A percentile compares a stretch with the other conserved stretches of the same genome.
These are phyloP conservation scores for Sialis fuliginosa DNA, from an alignment of 2,888 invertebrate species.

Conservation along the genomic window DNA sequence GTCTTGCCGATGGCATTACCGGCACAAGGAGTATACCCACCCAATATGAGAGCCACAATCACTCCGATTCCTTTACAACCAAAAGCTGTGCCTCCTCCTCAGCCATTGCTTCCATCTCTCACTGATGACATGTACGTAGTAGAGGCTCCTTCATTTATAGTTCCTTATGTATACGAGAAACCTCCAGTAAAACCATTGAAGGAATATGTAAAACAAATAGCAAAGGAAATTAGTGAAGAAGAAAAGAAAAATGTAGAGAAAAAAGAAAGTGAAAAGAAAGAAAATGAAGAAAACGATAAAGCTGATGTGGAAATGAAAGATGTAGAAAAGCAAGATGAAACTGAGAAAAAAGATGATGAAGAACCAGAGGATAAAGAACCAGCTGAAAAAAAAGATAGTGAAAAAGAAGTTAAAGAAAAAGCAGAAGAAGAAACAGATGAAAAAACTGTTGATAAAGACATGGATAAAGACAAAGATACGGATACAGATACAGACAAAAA, in stretches of 20 bases:
- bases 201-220: conserved; percentile 47
- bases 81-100: conserved; percentile 9
- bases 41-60: conserved; percentile 38
- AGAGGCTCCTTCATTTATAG: conserved; percentile 83
- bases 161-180: conserved; percentile 85
- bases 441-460: conserved; percentile 13
- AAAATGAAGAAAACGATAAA: conserved; percentile 17
- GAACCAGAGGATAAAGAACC: conserved; percentile 20
- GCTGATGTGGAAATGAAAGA: conserved; percentile 19
- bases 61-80: conserved; percentile 30
- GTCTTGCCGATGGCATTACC: conserved; percentile 33
- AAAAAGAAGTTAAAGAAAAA: conserved; percentile 13
- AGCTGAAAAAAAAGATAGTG: conserved; percentile 21
- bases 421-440: conserved; percentile 12
- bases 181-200: conserved; percentile 64
- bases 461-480: conserved; percentile 18
- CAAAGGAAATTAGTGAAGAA: conserved; percentile 38
- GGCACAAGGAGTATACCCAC: conserved; percentile 45
- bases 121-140: conserved; percentile 88
- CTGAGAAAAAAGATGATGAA: conserved; percentile 25
- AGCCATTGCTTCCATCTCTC: conserved; percentile 51
- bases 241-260: conserved; percentile 30
- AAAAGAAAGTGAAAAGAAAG: conserved; percentile 17
- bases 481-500: conserved; percentile 16
- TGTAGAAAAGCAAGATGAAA: conserved; percentile 18